Evolutionary conservation across 2,113 vertebrate genomes (phyloP).

Genomic region (Natator depressus): DNA sequence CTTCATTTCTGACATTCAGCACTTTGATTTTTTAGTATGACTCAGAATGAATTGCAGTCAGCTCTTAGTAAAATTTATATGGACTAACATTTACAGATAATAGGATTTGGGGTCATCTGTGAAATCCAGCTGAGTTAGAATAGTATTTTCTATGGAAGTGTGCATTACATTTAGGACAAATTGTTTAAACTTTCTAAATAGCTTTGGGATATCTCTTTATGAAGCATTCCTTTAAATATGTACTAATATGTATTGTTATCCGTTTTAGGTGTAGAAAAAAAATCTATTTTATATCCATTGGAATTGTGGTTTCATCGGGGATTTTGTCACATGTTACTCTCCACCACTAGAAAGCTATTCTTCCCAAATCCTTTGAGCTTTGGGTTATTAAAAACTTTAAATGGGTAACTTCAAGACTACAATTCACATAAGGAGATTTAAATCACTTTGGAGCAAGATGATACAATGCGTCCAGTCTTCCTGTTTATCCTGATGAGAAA

Average conservation of each 20-base stretch:
- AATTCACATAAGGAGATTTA: slow-evolving; percentile 12
- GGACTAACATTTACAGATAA: slow-evolving; percentile 65
- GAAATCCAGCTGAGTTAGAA: slow-evolving; percentile 47
- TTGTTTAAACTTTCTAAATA: slow-evolving; percentile 60
- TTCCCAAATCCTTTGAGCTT: slow-evolving; percentile 41
- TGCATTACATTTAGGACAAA: slow-evolving; percentile 46
- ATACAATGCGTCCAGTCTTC: neutral
- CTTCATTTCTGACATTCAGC: slow-evolving; percentile 43
- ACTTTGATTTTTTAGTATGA: slow-evolving; percentile 53
- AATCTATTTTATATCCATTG: neutral
- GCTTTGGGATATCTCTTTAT: slow-evolving; percentile 53
- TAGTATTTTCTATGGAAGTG: slow-evolving; percentile 56
- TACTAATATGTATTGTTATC: slow-evolving; percentile 19
- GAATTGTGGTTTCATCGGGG: neutral
- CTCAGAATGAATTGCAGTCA: slow-evolving; percentile 62
- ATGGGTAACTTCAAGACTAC: slow-evolving; percentile 26
- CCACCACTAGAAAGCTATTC: slow-evolving; percentile 16
- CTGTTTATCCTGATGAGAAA: neutral
- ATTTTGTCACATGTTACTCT: slow-evolving; percentile 32
- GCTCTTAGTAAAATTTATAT: slow-evolving; percentile 66
- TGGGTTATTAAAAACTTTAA: slow-evolving; percentile 42
- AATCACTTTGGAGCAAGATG: slow-evolving; percentile 14
- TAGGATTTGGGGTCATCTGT: slow-evolving; percentile 57
- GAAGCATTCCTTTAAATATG: slow-evolving; percentile 66
- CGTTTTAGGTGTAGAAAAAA: neutral